These are phyloP conservation scores for Lagria hirta DNA, from an alignment of 2,888 invertebrate genomes.

Conservation along the genomic window DNA sequence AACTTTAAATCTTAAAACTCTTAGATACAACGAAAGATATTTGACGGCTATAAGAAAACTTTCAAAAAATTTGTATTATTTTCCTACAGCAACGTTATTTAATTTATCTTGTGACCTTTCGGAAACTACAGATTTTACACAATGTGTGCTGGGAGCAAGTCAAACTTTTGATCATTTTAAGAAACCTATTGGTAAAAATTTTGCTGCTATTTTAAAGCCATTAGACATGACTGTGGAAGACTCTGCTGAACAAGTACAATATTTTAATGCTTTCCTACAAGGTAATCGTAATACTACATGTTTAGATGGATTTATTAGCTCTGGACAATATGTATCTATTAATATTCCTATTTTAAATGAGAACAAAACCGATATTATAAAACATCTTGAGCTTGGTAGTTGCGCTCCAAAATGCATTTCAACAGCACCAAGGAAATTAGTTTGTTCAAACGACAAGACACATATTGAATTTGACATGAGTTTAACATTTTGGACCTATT, in stretches of 20 bases:
- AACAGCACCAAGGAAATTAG: constrained; percentile 57
- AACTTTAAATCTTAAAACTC: constrained; percentile 57
- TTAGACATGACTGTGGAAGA: constrained; percentile 25
- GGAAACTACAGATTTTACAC: constrained; percentile 11
- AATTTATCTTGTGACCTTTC: constrained; percentile 44
- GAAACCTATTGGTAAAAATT: constrained; percentile 3
- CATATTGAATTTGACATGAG: constrained; percentile 64
- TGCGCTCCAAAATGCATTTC: constrained; percentile 65
- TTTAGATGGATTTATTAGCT: constrained; percentile 47
- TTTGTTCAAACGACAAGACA: constrained; percentile 64
- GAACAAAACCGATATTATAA: constrained; percentile 44
- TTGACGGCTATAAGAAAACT: constrained; percentile 61
- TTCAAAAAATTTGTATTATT: constrained; percentile 60
- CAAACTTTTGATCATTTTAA: constrained; percentile 27
- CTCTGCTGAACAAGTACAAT: constrained; percentile 37
- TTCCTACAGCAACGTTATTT: constrained; percentile 62
- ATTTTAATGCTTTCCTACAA: constrained; percentile 33
- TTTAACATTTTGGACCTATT: constrained; percentile 73
- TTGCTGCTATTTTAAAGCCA: constrained; percentile 3
- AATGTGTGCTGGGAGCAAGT: constrained; percentile 35
- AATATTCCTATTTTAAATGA: constrained; percentile 53
- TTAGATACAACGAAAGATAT: constrained; percentile 62
- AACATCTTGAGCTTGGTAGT: constrained; percentile 51
- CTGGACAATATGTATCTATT: constrained; percentile 51
- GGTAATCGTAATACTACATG: constrained; percentile 33